Base-by-base conservation (phyloP, 2,888 invertebrate genomes). In the Hydrotaea cyrtoneurina region DNA sequence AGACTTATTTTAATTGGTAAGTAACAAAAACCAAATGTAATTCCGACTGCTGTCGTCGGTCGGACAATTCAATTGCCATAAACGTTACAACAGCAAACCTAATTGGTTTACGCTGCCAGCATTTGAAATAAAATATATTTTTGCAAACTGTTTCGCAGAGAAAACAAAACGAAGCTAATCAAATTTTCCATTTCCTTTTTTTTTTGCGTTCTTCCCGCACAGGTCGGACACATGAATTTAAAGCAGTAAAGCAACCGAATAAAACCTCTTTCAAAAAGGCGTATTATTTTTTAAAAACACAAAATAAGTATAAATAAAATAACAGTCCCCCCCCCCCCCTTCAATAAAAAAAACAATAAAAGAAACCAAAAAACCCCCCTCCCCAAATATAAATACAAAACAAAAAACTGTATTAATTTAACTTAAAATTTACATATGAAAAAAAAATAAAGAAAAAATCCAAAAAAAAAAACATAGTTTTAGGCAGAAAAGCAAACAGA, bases 1-100 rank as follows among this genome's bases (percentile, higher is more conserved):
- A 90, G 88, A 90, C 93, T 88, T 95, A 94, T 92, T 95, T 95
- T 92, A 94, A 94, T 91, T 95, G 95, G 95, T 94, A 91, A 92
- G 91, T 86, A 55, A 1, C 2, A 0, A 62, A 26, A 26, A 50
- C 1, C 50, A 50, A 15, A 43, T 43, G 11, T 43, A 43, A 53
- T 43, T 53, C 53, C 19, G 19, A 55, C 53, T 17, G 55, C 3
- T 13, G 4, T 8, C 19, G 4, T 8, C 19, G 7, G 55, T 2
- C 55, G 21, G 64, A 36, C 64, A 64, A 64, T 64, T 64, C 11
- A 66, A 39, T 19, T 66, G 17, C 19, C 36, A 17, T 13, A 36
- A 62, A 62, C 31, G 31, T 31, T 7, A 31, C 7, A 31, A n/a
- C n/a, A n/a, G n/a, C 7, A 31, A 31, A 7, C 2, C 7, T 31